Evolutionary conservation across 2,888 invertebrate species (phyloP), one percentile per base, ranked within the genome.

Genomic region (Choreutis nemorana): DNA sequence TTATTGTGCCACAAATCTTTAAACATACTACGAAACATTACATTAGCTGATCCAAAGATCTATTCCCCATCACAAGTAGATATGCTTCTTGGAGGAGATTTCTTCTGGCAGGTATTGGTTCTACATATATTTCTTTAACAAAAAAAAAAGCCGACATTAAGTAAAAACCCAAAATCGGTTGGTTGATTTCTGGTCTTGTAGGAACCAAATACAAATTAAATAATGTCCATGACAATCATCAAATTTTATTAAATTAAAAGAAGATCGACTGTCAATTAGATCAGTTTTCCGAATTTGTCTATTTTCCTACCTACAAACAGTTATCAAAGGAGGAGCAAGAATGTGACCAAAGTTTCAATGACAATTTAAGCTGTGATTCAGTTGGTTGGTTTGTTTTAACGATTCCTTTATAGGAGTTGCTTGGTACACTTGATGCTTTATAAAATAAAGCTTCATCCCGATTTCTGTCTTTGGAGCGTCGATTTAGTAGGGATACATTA

Each of bases 271-370:
- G 8, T 18, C 18, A 18, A 18, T 18, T 18, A 18, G 8, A 18
- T 18, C 18, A 18, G 4, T 48, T 48, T 31, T 45, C 39, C 40
- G 41, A 45, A 18, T 13, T 43, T 1, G 42, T 45, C 2, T 14
- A 31, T 3, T 22, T 45, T 8, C 23, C 40, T 7, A 2, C 28
- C 3, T 30, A 26, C 10, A 30, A 42, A n/a, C 18, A 23, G 4
- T 13, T 36, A 6, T 21, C 36, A 2, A 0, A 2, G 0, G 42
- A 45, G 15, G 42, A 45, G 28, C 25, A 32, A 3, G 30, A 29
- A 1, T 43, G 44, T 30, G 42, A 44, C 13, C 11, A 35, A 12
- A 26, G 10, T 11, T 46, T 46, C 30, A 3, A 4, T 6, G 3
- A 30, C 2, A 36, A 30, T 7, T 41, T 37, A 2, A 22, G 1